Evolutionary conservation across 2,888 invertebrate species (phyloP), one percentile per base, ranked within the genome.

Genomic region (Amphimallon solstitiale): DNA sequence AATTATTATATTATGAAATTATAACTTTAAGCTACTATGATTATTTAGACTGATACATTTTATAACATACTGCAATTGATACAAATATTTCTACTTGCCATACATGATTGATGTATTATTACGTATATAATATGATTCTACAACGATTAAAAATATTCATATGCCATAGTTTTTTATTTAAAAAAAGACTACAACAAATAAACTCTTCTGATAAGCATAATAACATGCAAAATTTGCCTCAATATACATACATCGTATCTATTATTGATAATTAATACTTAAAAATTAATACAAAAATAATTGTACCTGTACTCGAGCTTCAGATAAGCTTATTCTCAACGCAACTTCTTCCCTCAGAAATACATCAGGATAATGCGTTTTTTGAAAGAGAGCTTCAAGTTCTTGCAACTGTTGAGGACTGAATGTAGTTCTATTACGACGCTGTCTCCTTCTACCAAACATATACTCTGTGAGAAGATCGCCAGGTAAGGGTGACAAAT

Each of bases 311-410:
- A 97, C 95, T 79, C 96, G 88, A 49, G 96, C 96, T 84, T 97
- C 97, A 1, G 95, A 94, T 5, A 97, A 86, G 79, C 92, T 94
- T 75, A 96, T 96, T 79, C 95, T 87, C 66, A 95, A 83, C 0
- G 97, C 97, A 6, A 96, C 94, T 83, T 96, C 95, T 81, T 97
- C 97, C 74, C 96, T 87, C 63, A 93, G 83, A 76, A 89, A 89
- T 17, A 96, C 96, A 78, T 96, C 96, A 4, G 96, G 97, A 81
- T 97, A 97, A 78, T 96, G 96, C 0, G 96, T 97, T 83, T 95
- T 94, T 81, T 95, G 94, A 82, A 97, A 97, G 17, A 97, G 86
- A 0, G 94, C 91, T 80, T 97, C 97, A 76, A 97, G 82, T 78
- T 96, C 95, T 78, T 94, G 93, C 51, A 97, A 85, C 83, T 97